These are phyloP conservation scores for Pachycephus smyrnensis DNA, from an alignment of 2,888 invertebrate genomes.

Conservation along the genomic window DNA sequence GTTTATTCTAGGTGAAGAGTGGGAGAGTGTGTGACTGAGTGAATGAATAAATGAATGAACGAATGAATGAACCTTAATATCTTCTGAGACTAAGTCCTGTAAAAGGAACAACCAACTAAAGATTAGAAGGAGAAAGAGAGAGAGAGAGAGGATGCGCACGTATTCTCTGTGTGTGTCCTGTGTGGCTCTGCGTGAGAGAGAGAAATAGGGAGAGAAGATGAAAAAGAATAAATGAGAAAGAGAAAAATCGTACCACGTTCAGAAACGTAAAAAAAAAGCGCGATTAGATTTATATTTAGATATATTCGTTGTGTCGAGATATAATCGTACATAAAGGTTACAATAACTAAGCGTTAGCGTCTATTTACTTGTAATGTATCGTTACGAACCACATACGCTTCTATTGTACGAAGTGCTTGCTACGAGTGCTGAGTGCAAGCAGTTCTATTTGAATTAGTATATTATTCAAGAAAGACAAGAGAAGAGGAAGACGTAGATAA, in stretches of 20 bases:
- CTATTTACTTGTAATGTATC: conserved; percentile 35
- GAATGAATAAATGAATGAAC: neutral
- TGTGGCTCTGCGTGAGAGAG: neutral
- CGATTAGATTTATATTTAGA: conserved; percentile 25
- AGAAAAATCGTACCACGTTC: neutral
- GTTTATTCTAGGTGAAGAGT: neutral
- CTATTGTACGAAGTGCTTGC: conserved; percentile 50
- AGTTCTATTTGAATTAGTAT: conserved; percentile 15
- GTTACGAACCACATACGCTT: conserved; percentile 56
- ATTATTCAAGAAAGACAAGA: neutral
- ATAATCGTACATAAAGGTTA: conserved; percentile 36
- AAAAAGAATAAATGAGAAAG: neutral
- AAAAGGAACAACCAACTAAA: neutral
- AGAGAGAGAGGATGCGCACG: too few relatives aligned
- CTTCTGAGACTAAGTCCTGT: neutral
- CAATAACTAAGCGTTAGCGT: conserved; percentile 25
- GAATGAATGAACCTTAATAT: neutral
- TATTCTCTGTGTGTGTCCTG: neutral
- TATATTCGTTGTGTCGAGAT: conserved; percentile 38
- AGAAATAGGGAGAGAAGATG: neutral
- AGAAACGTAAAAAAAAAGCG: neutral
- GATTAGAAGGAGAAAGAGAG: neutral
- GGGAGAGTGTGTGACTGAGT: neutral
- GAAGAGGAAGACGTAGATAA: neutral
- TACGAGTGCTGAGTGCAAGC: conserved; percentile 40